Evolutionary conservation across 2,888 invertebrate species (phyloP), one percentile per base, ranked within the genome.

Genomic region (Allophyes oxyacanthae): DNA sequence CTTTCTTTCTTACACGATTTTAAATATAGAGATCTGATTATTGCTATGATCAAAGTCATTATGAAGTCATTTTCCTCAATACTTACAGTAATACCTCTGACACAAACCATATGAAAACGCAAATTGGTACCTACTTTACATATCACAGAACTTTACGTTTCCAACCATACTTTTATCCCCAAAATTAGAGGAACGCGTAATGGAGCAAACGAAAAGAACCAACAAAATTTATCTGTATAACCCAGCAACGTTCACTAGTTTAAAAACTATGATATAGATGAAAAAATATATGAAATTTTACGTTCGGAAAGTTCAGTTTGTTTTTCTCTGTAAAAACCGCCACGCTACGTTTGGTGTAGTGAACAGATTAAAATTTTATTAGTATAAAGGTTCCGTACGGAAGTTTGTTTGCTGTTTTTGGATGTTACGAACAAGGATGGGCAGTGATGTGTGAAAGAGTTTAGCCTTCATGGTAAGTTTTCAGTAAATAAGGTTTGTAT

Each of bases 301-400:
- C 26, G 14, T 52, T 10, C 15, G 3, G 33, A 65, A 28, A 8
- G 20, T 20, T 20, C 2, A 70, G 45, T 70, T 70, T 57, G 61
- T 58, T 63, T 30, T 72, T 58, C 40, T 13, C 52, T 58, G 38
- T 60, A 38, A 50, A 62, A 72, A 60, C 58, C 32, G 44, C 34
- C 43, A 59, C 44, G 33, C 10, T 66, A 53, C 42, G 55, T 57
- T 74, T 45, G 14, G 20, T 50, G 46, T 43, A 48, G 26, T 28
- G 56, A 59, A 61, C 54, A 55, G 51, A 63, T 72, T 60, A 64
- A 71, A 65, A 63, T 62, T 71, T 65, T 69, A 73, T 64, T 65
- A 59, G 41, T 38, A 13, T 33, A 26, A 55, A 63, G 49, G 58
- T 66, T 60, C 38, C 14, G 40, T 50, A 53, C 6, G 3, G 6